A percentile compares a stretch with the other conserved stretches of the same genome.
phyloP scores from a whole-genome alignment of 2,797 vertebrate species.

The Paguma larvata region DNA sequence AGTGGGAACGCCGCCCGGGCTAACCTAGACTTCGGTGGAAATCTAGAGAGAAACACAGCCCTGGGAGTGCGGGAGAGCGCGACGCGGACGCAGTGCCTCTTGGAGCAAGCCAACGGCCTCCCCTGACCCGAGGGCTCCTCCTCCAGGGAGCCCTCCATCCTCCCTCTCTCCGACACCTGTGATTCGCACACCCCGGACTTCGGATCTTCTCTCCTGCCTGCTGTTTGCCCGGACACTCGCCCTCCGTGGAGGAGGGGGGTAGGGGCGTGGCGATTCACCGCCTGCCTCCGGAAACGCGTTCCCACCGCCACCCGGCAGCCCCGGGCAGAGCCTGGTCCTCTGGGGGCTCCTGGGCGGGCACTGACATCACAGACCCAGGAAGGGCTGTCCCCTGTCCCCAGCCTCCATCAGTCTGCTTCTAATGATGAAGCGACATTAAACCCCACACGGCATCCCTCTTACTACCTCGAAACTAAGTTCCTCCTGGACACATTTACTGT shows the following conservation, averaged over 20 bases:
- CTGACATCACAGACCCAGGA: rapidly evolving
- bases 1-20: no score
- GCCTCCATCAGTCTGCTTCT: slow-evolving; percentile 19
- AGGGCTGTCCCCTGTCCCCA: not conserved
- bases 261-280: rapidly evolving
- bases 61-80: rapidly evolving
- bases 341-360: rapidly evolving
- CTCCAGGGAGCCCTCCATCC: not conserved
- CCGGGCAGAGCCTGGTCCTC: not conserved
- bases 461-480: slow-evolving; percentile 58
- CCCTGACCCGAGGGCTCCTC: not conserved
- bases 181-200: not conserved
- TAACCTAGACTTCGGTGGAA: no score
- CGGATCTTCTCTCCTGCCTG: not conserved
- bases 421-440: slow-evolving; percentile 39
- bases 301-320: rapidly evolving
- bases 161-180: not conserved
- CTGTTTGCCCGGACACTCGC: not conserved
- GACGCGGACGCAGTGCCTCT: rapidly evolving
- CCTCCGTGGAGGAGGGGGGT: not conserved
- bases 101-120: no score
- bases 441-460: slow-evolving; percentile 12
- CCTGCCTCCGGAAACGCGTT: rapidly evolving
- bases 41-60: rapidly evolving
- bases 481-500: not conserved